Evolutionary conservation across 2,797 vertebrate genomes (phyloP), one percentile per base, ranked within the genome.

Genomic region (Micrastur ruficollis): DNA sequence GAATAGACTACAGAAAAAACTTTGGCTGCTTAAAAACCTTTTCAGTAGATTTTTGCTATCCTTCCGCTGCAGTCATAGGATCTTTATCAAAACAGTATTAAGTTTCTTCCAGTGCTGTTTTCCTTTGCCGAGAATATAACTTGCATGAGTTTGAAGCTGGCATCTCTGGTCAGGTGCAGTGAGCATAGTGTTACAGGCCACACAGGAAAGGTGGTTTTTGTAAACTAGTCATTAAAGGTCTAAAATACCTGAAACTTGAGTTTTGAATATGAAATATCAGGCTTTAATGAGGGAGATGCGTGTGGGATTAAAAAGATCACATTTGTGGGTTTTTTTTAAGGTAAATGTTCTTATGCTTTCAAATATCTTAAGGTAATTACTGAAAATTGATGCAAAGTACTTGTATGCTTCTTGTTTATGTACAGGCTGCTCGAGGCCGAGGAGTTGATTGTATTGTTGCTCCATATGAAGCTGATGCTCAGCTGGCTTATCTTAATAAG

Each of bases 391-490:
- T 71, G 40, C 31, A 8, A 61, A 83, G 14, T 81, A 22, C 3
- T 9, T n/a, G 31, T 62, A 4, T 66, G 31, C 31, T 67, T 70
- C 47, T 82, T 80, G 6, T 88, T 89, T 79, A 22, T 32, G 8
- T 53, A 7, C 95, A 99, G 99, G 98, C 98, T 74, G 99, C 99
- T 1, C 98, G 99, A 91, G 89, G 96, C 2, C 98, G 98, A 81
- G 99, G 98, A 6, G 98, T 99, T 70, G 99, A 99, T 76, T 99
- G 99, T 76, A 92, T 99, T 8, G 99, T 99, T 94, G 99, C 99
- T 61, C 99, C 99, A 0, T 99, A 99, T 50, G 99, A 99, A 98
- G 99, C 99, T 1, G 99, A 99, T 88, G 99, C 99, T 49, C 99
- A 99, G 97, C 49, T 99, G 96, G 99, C 99, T 72, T 99, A 98